These are phyloP conservation scores for Chaenodraco wilsoni DNA, from an alignment of 2,797 vertebrate genomes.

Conservation along the genomic window DNA sequence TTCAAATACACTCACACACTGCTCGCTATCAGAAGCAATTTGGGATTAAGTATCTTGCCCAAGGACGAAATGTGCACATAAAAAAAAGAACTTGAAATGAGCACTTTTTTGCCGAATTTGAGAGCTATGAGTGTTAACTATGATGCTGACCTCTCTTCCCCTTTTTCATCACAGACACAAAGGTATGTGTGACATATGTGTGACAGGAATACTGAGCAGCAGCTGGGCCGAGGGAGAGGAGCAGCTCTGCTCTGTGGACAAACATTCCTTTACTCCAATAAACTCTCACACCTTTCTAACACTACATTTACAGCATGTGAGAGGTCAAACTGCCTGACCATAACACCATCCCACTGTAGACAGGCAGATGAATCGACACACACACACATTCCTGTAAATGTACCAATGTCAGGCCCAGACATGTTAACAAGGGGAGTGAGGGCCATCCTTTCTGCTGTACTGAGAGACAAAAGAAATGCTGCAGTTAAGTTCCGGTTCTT, in stretches of 20 bases:
- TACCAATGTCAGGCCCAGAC: too few relatives aligned
- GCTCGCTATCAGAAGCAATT: too few relatives aligned
- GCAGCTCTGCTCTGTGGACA: background rate
- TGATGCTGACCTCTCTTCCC: background rate
- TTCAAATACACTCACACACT: too few relatives aligned
- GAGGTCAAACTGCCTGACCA: background rate
- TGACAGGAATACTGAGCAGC: constrained; percentile 15
- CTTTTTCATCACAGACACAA: background rate
- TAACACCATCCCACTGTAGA: background rate
- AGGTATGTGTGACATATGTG: background rate
- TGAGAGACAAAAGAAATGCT: too few relatives aligned
- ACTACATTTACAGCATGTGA: background rate
- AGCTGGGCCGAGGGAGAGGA: background rate
- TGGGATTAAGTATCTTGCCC: too few relatives aligned
- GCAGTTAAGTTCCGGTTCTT: too few relatives aligned
- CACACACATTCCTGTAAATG: too few relatives aligned
- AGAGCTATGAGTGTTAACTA: background rate
- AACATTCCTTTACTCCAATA: background rate
- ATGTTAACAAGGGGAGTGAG: too few relatives aligned
- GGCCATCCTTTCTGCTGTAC: too few relatives aligned
- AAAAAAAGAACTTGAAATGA: too few relatives aligned
- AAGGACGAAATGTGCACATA: too few relatives aligned
- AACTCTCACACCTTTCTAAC: background rate
- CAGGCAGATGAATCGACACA: too few relatives aligned
- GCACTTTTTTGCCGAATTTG: background rate